Conservation (phyloP, 2,113 vertebrate species). For the Peromyscus leucopus region DNA sequence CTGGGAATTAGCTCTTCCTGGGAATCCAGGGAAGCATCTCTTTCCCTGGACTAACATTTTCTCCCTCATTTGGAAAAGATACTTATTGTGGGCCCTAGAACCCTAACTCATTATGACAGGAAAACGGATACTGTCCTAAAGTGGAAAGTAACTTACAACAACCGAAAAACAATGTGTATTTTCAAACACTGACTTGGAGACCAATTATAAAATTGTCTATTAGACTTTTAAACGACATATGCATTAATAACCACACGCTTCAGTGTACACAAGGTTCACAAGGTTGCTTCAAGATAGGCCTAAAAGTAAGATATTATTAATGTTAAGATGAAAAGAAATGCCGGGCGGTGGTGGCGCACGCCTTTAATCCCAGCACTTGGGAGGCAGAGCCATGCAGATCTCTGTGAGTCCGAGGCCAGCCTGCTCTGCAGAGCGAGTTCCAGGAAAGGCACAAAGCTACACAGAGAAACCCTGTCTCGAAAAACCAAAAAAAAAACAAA, state of each 20-base stretch:
- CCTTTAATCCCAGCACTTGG: too few species aligned
- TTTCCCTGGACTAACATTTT: not conserved
- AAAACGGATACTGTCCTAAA: not conserved
- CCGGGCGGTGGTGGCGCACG: too few species aligned
- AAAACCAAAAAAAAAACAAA: too few species aligned
- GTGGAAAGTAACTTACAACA: not conserved
- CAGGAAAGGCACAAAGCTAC: too few species aligned
- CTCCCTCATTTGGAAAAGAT: not conserved
- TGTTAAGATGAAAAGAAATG: not conserved
- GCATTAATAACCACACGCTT: not conserved
- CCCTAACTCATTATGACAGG: not conserved
- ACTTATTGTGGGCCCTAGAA: not conserved
- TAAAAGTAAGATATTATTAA: not conserved
- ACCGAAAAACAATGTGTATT: not conserved
- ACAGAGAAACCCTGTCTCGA: too few species aligned
- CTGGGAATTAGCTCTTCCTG: not conserved
- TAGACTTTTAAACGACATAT: not conserved
- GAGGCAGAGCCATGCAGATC: too few species aligned
- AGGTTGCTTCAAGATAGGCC: not conserved
- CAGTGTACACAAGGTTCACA: not conserved
- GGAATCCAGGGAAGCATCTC: not conserved
- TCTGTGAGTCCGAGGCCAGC: too few species aligned
- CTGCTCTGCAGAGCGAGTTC: too few species aligned
- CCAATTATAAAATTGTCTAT: slow-evolving; percentile 6
- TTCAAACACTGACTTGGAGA: not conserved